Conservation (phyloP, 2,888 invertebrate species). For the Drepana falcataria region DNA sequence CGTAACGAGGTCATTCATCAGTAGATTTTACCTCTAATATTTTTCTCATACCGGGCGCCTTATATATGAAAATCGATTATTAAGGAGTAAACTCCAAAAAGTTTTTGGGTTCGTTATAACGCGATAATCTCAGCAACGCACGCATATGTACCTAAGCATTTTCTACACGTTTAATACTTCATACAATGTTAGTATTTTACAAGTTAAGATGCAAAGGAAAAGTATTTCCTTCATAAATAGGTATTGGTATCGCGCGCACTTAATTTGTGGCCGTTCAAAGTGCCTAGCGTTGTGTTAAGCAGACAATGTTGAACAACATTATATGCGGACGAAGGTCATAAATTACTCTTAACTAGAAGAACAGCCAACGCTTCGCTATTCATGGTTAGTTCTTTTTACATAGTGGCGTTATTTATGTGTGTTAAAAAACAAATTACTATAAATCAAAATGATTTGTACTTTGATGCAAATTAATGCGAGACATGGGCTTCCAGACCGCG, state of each 20-base stretch:
- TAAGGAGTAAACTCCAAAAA: too few relatives aligned
- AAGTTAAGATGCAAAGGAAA: conserved; percentile 12
- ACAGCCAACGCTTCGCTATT: conserved; percentile 16
- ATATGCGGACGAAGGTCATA: conserved; percentile 12
- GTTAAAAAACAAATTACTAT: not conserved
- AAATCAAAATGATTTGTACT: not conserved
- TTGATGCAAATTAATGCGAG: not conserved
- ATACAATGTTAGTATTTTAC: not conserved
- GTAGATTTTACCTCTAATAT: too few relatives aligned
- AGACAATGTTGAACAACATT: conserved; percentile 11
- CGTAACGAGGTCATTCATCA: too few relatives aligned
- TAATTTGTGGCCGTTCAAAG: conserved; percentile 23
- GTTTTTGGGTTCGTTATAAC: too few relatives aligned
- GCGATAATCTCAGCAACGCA: too few relatives aligned
- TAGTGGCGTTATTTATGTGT: not conserved
- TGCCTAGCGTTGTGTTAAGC: conserved; percentile 17
- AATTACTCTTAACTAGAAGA: conserved; percentile 20
- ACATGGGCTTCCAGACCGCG: not conserved
- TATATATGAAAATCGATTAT: too few relatives aligned
- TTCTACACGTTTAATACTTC: too few relatives aligned
- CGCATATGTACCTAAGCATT: too few relatives aligned
- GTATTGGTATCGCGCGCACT: conserved; percentile 17
- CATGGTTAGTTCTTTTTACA: conserved; percentile 4
- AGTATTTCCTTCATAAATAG: conserved; percentile 11
- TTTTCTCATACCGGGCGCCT: too few relatives aligned